phyloP scores from a whole-genome alignment of 2,888 invertebrate genomes.

The Blera fallax region DNA sequence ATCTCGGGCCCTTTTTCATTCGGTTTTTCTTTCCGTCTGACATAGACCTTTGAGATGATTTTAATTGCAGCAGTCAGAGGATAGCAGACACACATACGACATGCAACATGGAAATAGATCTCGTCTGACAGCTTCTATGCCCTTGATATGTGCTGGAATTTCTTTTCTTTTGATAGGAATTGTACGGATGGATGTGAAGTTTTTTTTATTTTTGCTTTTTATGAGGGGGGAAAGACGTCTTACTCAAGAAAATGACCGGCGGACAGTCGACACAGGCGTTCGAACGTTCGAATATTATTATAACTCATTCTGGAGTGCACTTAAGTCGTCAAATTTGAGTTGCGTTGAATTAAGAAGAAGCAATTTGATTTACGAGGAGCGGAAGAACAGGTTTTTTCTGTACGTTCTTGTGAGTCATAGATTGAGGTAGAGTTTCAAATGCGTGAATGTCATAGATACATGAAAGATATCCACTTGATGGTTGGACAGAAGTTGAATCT shows the following conservation, averaged over 20 bases:
- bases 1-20: slow-evolving; percentile 41
- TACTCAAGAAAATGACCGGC: slow-evolving; percentile 37
- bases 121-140: slow-evolving; percentile 62
- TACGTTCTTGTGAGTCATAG: slow-evolving; percentile 13
- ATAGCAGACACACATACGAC: slow-evolving; percentile 28
- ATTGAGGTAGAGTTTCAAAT: slow-evolving; percentile 16
- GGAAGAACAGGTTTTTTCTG: slow-evolving; percentile 42
- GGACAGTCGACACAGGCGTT: not conserved
- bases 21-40: not conserved
- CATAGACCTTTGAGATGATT: slow-evolving; percentile 52
- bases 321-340: slow-evolving; percentile 72
- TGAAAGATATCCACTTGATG: slow-evolving; percentile 4
- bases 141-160: slow-evolving; percentile 56
- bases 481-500: not conserved
- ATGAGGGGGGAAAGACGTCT: slow-evolving; percentile 22
- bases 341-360: slow-evolving; percentile 64
- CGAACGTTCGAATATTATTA: slow-evolving; percentile 38
- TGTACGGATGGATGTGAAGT: not conserved
- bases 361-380: slow-evolving; percentile 38
- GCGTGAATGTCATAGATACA: slow-evolving; percentile 41
- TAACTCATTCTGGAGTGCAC: slow-evolving; percentile 65
- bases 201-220: too few species aligned
- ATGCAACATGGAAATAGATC: slow-evolving; percentile 71
- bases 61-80: slow-evolving; percentile 65
- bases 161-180: slow-evolving; percentile 51